Percentiles rank a stretch among this genome's conserved stretches.
These are phyloP conservation scores for Cybosia mesomella DNA, from an alignment of 2,888 invertebrate genomes.

Conservation along the genomic window DNA sequence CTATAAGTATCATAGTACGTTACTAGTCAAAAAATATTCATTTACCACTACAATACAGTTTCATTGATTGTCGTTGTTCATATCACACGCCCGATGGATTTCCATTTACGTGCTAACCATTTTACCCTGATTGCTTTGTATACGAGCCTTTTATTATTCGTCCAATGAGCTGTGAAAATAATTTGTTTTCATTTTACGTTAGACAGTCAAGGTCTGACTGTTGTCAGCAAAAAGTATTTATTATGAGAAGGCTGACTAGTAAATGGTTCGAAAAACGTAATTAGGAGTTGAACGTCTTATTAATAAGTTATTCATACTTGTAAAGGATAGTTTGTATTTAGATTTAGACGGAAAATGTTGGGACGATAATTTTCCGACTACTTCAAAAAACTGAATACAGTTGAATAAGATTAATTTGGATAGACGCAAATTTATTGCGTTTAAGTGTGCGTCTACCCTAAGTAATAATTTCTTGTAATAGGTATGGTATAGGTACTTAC, in stretches of 20 bases:
- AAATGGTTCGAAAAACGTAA: not conserved
- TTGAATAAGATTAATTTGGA: not conserved
- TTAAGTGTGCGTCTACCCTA: not conserved
- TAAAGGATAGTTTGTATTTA: too few relatives aligned
- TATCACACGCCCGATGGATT: conserved; percentile 63
- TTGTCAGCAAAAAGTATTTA: not conserved
- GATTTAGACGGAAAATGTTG: too few relatives aligned
- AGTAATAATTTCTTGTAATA: not conserved
- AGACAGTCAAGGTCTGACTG: conserved; percentile 6
- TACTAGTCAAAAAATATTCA: conserved; percentile 31
- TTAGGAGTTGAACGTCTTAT: not conserved
- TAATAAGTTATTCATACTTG: not conserved
- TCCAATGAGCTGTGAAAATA: conserved; percentile 66
- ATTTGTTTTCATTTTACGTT: conserved; percentile 22
- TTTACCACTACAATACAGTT: conserved; percentile 27
- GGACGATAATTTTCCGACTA: too few relatives aligned
- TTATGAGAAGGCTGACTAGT: not conserved
- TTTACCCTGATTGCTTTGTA: conserved; percentile 72
- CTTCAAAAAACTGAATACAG: not conserved
- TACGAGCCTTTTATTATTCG: conserved; percentile 65
- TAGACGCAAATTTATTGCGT: not conserved
- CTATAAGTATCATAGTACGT: conserved; percentile 27
- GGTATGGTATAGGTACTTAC: not conserved
- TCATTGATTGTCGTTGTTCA: conserved; percentile 48
- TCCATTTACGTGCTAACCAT: conserved; percentile 76